Conservation (phyloP, 2,113 vertebrate genomes). For the Clarias macrocephalus region DNA sequence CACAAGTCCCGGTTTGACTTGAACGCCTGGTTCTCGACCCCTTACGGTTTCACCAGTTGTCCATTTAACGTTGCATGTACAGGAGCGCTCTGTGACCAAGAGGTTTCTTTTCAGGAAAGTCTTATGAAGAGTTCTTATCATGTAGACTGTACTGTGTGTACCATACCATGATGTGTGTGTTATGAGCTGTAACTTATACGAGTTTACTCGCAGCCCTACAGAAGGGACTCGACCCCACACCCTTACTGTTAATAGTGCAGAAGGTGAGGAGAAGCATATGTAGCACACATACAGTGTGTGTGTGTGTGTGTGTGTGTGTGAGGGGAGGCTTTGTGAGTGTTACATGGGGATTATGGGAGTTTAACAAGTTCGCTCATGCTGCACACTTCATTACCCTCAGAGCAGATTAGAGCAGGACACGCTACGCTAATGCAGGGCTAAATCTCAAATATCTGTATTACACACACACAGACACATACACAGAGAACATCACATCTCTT, state of each 20-base stretch:
- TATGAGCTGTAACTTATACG: not conserved
- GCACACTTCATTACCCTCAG: conserved; percentile 13
- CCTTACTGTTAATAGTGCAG: not conserved
- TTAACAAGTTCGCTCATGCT: not conserved
- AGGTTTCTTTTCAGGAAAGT: not conserved
- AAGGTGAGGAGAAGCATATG: not conserved
- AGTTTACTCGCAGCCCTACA: not conserved
- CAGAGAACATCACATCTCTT: not conserved
- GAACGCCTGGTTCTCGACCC: not conserved
- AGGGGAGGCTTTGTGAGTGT: conserved; percentile 11
- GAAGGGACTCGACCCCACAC: not conserved
- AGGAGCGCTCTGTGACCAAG: not conserved
- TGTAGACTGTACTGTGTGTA: not conserved
- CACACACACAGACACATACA: not conserved
- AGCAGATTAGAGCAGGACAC: not conserved
- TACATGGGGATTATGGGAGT: conserved; percentile 2
- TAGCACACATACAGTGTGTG: not conserved
- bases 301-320: not conserved
- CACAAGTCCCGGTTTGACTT: not conserved
- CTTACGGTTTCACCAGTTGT: not conserved
- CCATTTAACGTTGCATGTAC: not conserved
- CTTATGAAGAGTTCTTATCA: not conserved
- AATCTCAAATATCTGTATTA: not conserved
- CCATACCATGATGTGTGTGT: not conserved
- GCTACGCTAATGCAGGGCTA: not conserved